A percentile compares a stretch with the other conserved stretches of the same genome.
Conservation (phyloP, 2,797 vertebrate species). For the Macropodus opercularis region DNA sequence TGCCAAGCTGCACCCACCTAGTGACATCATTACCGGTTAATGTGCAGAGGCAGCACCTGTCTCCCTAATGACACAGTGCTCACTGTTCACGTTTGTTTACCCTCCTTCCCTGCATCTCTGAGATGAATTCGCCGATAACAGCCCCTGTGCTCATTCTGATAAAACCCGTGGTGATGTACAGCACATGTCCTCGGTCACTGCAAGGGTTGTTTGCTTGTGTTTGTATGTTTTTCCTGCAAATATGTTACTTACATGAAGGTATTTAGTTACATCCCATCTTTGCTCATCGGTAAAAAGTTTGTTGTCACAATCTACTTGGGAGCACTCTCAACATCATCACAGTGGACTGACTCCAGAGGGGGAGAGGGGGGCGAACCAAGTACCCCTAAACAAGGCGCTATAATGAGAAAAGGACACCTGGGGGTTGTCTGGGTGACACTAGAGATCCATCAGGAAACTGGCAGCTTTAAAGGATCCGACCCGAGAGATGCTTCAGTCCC, state of each 20-base stretch:
- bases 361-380: constrained; percentile 36
- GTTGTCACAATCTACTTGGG: neutral
- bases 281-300: neutral
- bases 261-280: no score
- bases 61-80: constrained; percentile 52
- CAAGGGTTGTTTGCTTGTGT: constrained; percentile 47
- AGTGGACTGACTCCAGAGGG: constrained; percentile 21
- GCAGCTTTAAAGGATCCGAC: constrained; percentile 36
- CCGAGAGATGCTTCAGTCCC: constrained; percentile 33
- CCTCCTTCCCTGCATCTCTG: constrained; percentile 17
- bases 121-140: constrained; percentile 70
- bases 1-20: constrained; percentile 22
- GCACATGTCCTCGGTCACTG: constrained; percentile 57
- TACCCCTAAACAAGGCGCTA: constrained; percentile 32
- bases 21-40: constrained; percentile 56
- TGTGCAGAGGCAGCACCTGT: constrained; percentile 66
- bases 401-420: constrained; percentile 47
- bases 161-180: constrained; percentile 60
- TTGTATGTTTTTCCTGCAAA: constrained; percentile 33
- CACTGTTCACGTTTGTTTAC: constrained; percentile 29
- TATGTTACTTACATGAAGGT: no score
- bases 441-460: constrained; percentile 49
- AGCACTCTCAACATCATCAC: constrained; percentile 1
- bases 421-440: constrained; percentile 37
- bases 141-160: constrained; percentile 43